Evolutionary conservation across 2,888 invertebrate species (phyloP).

Genomic region (Pasiphila rectangulata): DNA sequence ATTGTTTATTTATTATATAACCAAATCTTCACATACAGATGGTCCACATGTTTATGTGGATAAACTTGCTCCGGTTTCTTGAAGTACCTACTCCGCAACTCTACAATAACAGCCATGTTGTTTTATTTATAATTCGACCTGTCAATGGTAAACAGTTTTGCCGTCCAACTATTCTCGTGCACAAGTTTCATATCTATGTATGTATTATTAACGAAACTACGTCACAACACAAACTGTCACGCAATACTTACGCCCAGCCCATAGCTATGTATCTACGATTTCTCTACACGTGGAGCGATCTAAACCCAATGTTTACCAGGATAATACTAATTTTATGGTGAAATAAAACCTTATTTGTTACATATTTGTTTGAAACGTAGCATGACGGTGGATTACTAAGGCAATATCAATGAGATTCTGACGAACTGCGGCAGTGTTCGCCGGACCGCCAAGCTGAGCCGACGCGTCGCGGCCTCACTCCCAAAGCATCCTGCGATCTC

Average conservation of each 20-base stretch:
- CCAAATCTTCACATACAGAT: too few relatives aligned
- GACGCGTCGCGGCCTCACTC: conserved; percentile 62
- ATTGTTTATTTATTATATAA: too few relatives aligned
- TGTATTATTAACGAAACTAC: conserved; percentile 1
- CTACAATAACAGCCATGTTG: too few relatives aligned
- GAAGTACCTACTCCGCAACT: too few relatives aligned
- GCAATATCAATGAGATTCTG: conserved; percentile 30
- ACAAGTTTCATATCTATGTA: conserved; percentile 11
- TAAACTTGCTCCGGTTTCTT: too few relatives aligned
- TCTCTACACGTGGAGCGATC: conserved; percentile 18
- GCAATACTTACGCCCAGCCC: conserved; percentile 6
- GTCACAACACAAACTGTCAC: conserved; percentile 21
- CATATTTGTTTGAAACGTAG: conserved; percentile 5
- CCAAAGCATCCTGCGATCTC: conserved; percentile 37
- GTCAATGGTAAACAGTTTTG: too few relatives aligned
- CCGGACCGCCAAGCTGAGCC: conserved; percentile 49
- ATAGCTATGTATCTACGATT: conserved; percentile 5
- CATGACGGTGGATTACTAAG: conserved; percentile 8
- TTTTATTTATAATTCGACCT: too few relatives aligned
- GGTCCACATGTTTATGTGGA: too few relatives aligned
- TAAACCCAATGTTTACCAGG: conserved; percentile 1
- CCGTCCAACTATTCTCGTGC: background rate
- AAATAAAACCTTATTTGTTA: background rate
- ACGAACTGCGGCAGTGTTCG: conserved; percentile 54
- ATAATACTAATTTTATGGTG: conserved; percentile 3